Conservation (phyloP, 2,888 invertebrate genomes). For the Eutolmus rufibarbis region DNA sequence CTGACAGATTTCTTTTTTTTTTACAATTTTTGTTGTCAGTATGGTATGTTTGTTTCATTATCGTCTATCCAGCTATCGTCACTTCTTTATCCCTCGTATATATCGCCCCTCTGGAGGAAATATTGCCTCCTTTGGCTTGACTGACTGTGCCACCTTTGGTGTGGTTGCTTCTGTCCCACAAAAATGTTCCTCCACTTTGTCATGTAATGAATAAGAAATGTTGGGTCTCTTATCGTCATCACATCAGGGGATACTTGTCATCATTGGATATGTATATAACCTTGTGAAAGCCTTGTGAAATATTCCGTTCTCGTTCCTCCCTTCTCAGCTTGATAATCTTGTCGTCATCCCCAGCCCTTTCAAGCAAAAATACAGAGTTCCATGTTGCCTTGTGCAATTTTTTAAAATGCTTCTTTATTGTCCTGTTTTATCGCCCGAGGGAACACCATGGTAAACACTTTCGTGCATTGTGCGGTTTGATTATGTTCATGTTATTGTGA, state of each 20-base stretch:
- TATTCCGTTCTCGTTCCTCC: not conserved
- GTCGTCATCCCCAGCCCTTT: not conserved
- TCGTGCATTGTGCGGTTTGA: not conserved
- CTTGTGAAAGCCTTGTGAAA: not conserved
- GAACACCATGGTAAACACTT: not conserved
- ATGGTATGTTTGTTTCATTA: not conserved
- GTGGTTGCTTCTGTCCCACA: not conserved
- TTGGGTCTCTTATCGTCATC: not conserved
- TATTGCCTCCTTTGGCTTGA: not conserved
- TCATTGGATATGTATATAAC: not conserved
- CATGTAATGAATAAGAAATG: slow-evolving; percentile 39
- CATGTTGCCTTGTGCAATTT: not conserved
- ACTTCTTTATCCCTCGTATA: not conserved
- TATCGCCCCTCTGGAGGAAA: not conserved
- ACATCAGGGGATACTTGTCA: slow-evolving; percentile 13
- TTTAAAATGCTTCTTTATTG: not conserved
- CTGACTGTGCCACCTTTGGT: not conserved
- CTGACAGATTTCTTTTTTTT: slow-evolving; percentile 8
- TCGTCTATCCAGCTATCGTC: not conserved
- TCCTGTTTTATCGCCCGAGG: not conserved
- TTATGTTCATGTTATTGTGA: not conserved
- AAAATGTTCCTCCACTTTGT: slow-evolving; percentile 5
- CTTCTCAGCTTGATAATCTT: not conserved
- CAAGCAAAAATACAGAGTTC: not conserved
- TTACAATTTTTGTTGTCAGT: not conserved